phyloP scores from a whole-genome alignment of 2,113 vertebrate genomes.

The Psophia crepitans region DNA sequence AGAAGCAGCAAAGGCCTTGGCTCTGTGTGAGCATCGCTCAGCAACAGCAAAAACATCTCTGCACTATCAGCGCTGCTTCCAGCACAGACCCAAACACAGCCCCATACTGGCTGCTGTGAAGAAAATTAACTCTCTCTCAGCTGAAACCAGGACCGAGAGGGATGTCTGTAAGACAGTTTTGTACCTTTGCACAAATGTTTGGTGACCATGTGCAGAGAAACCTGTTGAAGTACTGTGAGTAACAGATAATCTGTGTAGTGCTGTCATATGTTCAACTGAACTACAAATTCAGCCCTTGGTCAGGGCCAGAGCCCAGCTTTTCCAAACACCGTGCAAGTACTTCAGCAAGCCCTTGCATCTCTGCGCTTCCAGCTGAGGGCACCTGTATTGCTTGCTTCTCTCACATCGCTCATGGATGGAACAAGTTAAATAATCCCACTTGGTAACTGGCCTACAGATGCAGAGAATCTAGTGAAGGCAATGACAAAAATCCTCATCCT shows the following conservation, averaged over 20 bases:
- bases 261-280: not conserved
- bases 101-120: no score
- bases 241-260: not conserved
- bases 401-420: not conserved
- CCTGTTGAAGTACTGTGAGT: not conserved
- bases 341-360: not conserved
- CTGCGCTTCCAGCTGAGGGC: not conserved
- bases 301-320: not conserved
- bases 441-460: not conserved
- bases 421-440: not conserved
- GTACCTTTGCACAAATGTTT: not conserved
- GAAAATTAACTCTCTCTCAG: no score
- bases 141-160: no score
- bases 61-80: no score
- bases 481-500: not conserved
- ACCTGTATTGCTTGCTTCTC: not conserved
- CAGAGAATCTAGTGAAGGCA: not conserved
- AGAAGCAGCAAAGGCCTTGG: no score
- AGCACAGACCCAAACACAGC: no score
- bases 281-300: not conserved
- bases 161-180: not conserved
- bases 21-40: no score
- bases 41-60: no score
- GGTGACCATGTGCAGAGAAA: not conserved
- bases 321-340: rapidly evolving